phyloP scores from a whole-genome alignment of 1,140 invertebrate species.

The silkworm (Bombyx mori) region DNA sequence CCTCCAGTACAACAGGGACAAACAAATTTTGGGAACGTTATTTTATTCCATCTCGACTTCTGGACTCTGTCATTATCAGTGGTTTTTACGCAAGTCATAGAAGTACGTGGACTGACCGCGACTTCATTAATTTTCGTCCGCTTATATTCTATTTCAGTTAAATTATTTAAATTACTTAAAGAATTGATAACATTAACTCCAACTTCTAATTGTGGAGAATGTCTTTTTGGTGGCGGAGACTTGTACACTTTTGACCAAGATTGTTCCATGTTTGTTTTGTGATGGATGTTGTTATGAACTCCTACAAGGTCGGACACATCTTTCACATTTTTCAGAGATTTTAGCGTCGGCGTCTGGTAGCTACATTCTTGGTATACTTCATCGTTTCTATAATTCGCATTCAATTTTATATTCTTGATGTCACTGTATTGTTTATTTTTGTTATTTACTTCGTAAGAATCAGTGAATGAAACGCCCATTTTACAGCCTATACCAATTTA shows the following conservation, averaged over 20 bases:
- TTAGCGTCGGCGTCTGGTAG: conserved; percentile 17
- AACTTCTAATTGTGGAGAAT: too few relatives aligned
- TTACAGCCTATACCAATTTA: neutral
- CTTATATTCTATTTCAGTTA: too few relatives aligned
- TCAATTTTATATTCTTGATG: conserved; percentile 9
- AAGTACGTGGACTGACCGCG: too few relatives aligned
- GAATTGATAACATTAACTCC: too few relatives aligned
- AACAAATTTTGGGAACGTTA: conserved; percentile 24
- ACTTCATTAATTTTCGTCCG: too few relatives aligned
- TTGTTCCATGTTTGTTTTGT: neutral
- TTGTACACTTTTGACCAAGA: conserved; percentile 43
- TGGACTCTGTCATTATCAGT: too few relatives aligned
- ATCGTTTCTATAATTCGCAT: conserved; percentile 15
- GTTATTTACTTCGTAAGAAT: neutral
- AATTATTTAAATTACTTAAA: too few relatives aligned
- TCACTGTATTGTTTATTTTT: neutral
- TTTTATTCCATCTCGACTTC: conserved; percentile 16
- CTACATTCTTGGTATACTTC: conserved; percentile 41
- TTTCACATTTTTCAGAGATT: conserved; percentile 11
- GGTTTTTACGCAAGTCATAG: too few relatives aligned
- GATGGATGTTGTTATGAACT: neutral
- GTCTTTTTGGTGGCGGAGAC: conserved; percentile 22
- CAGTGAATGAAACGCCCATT: conserved; percentile 31
- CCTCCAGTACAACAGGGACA: conserved; percentile 48
- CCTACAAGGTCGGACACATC: neutral